Percentiles rank a stretch among this genome's conserved stretches.
phyloP scores from a whole-genome alignment of 2,113 vertebrate genomes.

The Hydrochoerus hydrochaeris region DNA sequence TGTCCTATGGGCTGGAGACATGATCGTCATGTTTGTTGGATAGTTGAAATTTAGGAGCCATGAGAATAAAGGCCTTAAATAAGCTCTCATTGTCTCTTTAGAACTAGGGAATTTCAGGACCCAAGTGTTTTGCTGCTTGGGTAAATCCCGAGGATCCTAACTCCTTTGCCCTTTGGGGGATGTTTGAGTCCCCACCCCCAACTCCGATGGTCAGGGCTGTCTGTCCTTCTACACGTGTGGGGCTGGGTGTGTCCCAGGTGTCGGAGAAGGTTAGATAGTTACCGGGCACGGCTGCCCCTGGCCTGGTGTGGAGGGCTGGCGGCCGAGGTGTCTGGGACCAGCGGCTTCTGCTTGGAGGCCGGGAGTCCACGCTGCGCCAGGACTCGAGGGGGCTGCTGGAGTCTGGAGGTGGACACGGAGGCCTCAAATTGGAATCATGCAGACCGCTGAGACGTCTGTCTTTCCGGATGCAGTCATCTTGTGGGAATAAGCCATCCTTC shows the following conservation, averaged over 20 bases:
- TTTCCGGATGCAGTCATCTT: accelerated
- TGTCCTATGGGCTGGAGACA: background rate
- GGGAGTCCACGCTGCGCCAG: accelerated
- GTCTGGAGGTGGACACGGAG: accelerated
- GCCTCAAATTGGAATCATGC: accelerated
- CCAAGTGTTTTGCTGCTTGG: background rate
- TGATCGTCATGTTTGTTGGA: too few species aligned
- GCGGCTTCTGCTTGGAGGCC: accelerated
- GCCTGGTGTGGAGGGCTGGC: too few species aligned
- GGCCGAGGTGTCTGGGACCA: accelerated
- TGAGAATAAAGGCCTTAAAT: background rate
- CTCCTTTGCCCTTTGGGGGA: background rate
- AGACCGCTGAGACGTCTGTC: accelerated
- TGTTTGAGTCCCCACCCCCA: too few species aligned
- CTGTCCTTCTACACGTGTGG: accelerated
- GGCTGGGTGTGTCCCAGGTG: accelerated
- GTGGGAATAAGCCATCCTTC: background rate
- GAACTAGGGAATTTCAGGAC: background rate
- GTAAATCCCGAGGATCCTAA: too few species aligned
- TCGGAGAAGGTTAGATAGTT: too few species aligned
- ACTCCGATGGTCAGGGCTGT: background rate
- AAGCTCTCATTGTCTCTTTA: background rate
- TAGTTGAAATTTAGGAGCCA: background rate
- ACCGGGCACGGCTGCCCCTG: background rate
- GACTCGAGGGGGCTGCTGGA: accelerated